phyloP scores from a whole-genome alignment of 2,888 invertebrate genomes.

The Endomychus coccineus region DNA sequence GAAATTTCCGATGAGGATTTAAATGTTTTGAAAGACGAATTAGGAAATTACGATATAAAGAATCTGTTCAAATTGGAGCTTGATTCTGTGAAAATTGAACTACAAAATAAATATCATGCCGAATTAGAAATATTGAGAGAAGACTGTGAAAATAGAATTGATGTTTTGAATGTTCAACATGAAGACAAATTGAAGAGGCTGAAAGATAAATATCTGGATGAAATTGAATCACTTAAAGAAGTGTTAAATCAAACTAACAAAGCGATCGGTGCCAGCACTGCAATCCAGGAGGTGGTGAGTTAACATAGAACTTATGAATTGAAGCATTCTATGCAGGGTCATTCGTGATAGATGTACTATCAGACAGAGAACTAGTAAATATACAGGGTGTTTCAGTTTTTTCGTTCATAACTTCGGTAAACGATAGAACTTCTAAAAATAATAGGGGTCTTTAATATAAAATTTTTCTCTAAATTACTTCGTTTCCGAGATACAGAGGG shows the following conservation, averaged over 20 bases:
- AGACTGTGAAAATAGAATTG: slow-evolving; percentile 40
- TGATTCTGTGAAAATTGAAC: slow-evolving; percentile 26
- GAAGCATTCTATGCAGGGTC: slow-evolving; percentile 21
- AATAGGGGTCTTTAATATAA: too few species aligned
- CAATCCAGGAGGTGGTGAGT: slow-evolving; percentile 47
- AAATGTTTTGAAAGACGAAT: slow-evolving; percentile 26
- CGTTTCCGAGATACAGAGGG: too few species aligned
- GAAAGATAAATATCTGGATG: slow-evolving; percentile 46
- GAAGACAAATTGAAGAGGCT: slow-evolving; percentile 42
- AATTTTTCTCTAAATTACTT: too few species aligned
- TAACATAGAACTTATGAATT: slow-evolving; percentile 6
- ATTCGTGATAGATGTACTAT: too few species aligned
- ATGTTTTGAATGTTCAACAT: slow-evolving; percentile 43
- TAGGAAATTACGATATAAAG: slow-evolving; percentile 30
- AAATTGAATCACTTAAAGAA: slow-evolving; percentile 49
- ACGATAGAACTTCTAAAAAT: too few species aligned
- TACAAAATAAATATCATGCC: slow-evolving; percentile 45
- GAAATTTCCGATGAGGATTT: slow-evolving; percentile 31
- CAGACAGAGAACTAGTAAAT: too few species aligned
- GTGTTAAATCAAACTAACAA: slow-evolving; percentile 42
- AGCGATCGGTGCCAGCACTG: slow-evolving; percentile 36
- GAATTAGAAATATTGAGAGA: slow-evolving; percentile 36
- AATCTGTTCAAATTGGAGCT: slow-evolving; percentile 32
- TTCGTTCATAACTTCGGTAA: too few species aligned
- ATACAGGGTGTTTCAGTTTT: too few species aligned